Percentiles rank a stretch among this genome's conserved stretches.
These are phyloP conservation scores for Ganaspis sp. DNA, from an alignment of 1,140 invertebrate genomes.

Conservation along the genomic window DNA sequence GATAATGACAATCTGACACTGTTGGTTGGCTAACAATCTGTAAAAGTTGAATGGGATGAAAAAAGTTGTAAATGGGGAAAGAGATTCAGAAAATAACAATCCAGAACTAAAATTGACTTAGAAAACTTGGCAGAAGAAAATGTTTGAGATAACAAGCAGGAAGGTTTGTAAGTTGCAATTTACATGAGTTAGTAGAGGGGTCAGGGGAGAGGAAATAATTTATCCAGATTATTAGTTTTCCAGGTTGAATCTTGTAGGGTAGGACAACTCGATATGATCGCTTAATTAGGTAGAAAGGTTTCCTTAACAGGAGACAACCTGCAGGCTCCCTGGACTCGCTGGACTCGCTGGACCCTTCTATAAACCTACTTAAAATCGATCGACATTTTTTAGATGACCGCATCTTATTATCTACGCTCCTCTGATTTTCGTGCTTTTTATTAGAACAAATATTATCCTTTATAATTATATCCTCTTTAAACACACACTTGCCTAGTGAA, in stretches of 20 bases:
- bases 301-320: slow-evolving; percentile 26
- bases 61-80: not conserved
- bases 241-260: slow-evolving; percentile 11
- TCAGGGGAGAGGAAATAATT: slow-evolving; percentile 33
- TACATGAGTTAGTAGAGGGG: not conserved
- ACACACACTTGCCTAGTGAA: not conserved
- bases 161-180: not conserved
- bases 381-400: slow-evolving; percentile 12
- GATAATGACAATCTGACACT: no score
- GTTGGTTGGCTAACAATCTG: no score
- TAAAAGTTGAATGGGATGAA: no score
- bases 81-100: not conserved
- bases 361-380: slow-evolving; percentile 28
- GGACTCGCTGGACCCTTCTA: slow-evolving; percentile 1
- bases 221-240: slow-evolving; percentile 52
- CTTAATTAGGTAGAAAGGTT: slow-evolving; percentile 53
- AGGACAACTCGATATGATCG: slow-evolving; percentile 34
- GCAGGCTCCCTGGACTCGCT: not conserved
- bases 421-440: not conserved
- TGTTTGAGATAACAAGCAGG: not conserved
- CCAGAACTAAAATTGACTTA: slow-evolving; percentile 17
- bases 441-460: not conserved
- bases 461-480: not conserved
- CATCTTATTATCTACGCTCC: slow-evolving; percentile 2
- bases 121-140: not conserved